phyloP scores from a whole-genome alignment of 2,797 vertebrate species.

The Tenualosa thibaudeaui region DNA sequence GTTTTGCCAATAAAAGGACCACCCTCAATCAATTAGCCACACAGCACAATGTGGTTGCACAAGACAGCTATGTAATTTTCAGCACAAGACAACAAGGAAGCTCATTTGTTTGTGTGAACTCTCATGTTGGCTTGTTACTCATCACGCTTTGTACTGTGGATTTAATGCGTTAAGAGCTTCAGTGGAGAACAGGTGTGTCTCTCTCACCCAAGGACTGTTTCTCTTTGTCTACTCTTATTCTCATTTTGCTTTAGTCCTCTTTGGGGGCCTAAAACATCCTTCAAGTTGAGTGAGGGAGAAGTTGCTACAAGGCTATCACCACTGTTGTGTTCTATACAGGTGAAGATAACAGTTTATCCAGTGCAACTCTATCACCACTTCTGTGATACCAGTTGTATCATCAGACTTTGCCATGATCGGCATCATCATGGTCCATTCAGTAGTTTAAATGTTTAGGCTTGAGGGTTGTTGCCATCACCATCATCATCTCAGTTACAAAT shows the following conservation, averaged over 20 bases:
- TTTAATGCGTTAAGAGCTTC: not conserved
- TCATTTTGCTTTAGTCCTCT: not conserved
- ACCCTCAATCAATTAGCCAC: slow-evolving; percentile 8
- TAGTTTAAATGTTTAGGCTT: not conserved
- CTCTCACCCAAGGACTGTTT: not conserved
- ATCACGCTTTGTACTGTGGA: not conserved
- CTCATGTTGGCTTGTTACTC: not conserved
- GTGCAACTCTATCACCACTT: not conserved
- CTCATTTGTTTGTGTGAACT: not conserved
- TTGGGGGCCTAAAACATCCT: not conserved
- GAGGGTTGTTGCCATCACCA: not conserved
- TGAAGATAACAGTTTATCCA: not conserved
- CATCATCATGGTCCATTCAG: not conserved
- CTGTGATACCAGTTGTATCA: not conserved
- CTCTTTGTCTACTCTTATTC: not conserved
- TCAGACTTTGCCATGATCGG: not conserved
- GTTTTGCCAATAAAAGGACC: not conserved
- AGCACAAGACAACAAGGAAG: not conserved
- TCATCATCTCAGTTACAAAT: not conserved
- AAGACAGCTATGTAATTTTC: not conserved
- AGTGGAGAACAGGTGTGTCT: not conserved
- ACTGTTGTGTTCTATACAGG: not conserved
- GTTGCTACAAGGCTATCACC: not conserved
- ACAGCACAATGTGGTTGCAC: not conserved
- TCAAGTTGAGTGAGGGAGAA: not conserved